Base-by-base conservation (phyloP, 2,113 vertebrate genomes). In the Manacus vitellinus region DNA sequence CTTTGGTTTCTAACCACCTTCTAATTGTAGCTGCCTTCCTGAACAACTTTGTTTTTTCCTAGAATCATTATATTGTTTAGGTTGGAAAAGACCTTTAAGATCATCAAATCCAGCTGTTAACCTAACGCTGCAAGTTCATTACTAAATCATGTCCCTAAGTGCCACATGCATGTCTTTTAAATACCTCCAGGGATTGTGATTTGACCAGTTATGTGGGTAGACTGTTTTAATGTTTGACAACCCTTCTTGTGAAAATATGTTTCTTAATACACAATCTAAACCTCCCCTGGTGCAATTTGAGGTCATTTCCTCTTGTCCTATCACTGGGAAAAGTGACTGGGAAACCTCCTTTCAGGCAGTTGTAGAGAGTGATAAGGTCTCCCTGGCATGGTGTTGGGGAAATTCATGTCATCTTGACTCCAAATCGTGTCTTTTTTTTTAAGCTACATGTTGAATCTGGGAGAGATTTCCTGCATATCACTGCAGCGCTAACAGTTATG, bases 61-160 rank as follows among this genome's bases (percentile, higher is more conserved):
- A 51, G 13, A 61, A 47, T 68, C 46, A 39, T 54, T 30, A 8
- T 23, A 68, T 54, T 24, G 17, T 30, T 47, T 61, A 41, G 12
- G 22, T 33, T 44, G 43, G 21, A 88, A 33, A 8, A 66, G 51
- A 58, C 21, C 16, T 46, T 61, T 61, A 24, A 21, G 15, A 28
- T 51, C 27, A 39, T 46, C 39, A 54, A 43, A 21, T 54, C 23
- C n/a, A 61, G 1, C 15, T 0, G 0, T 52, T 74, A 74, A 39
- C 16, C 20, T 39, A 52, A 7, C 7, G 14, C 15, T 54, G 20
- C 46, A 54, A 54, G 46, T 47, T 21, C 11, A 30, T 9, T 20
- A 39, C 10, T 54, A 54, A 68, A 11, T 24, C 39, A 7, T 18
- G 24, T n/a, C 37, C 46, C 46, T n/a, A n/a, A 47, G 20, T 39